Evolutionary conservation across 2,113 vertebrate species (phyloP).

Genomic region (Otocyon megalotis): DNA sequence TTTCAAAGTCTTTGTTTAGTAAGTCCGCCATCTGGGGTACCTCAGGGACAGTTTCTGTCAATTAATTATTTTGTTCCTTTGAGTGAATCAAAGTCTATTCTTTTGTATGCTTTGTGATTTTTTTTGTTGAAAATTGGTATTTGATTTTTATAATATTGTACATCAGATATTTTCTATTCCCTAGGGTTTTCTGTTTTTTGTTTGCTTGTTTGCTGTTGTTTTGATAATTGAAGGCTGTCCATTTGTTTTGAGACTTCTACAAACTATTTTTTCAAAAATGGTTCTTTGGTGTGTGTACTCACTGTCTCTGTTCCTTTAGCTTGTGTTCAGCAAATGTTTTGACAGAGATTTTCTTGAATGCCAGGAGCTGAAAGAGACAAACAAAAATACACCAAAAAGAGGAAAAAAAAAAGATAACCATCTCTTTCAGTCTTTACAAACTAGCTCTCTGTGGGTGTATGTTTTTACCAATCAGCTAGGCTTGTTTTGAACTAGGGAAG

Average conservation of each 20-base stretch:
- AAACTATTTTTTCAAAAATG: background rate
- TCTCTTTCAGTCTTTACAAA: background rate
- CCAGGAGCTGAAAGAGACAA: background rate
- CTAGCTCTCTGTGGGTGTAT: background rate
- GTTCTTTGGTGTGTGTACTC: background rate
- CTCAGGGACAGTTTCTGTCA: background rate
- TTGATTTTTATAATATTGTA: background rate
- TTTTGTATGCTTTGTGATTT: background rate
- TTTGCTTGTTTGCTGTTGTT: background rate
- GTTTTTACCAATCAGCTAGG: background rate
- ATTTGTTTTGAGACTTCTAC: background rate
- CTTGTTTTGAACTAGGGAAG: background rate
- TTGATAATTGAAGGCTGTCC: background rate
- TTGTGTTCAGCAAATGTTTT: background rate
- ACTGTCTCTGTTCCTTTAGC: background rate
- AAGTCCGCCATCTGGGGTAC: background rate
- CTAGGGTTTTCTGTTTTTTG: background rate
- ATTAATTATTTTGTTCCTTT: background rate
- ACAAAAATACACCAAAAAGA: background rate
- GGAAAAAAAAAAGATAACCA: background rate
- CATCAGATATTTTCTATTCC: background rate
- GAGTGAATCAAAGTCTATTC: background rate
- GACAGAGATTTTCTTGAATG: background rate
- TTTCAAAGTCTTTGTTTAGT: conserved; percentile 13
- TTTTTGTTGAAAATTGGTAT: background rate